Evolutionary conservation across 2,888 invertebrate species (phyloP), one percentile per base, ranked within the genome.

Genomic region (Barypeithes pellucidus): DNA sequence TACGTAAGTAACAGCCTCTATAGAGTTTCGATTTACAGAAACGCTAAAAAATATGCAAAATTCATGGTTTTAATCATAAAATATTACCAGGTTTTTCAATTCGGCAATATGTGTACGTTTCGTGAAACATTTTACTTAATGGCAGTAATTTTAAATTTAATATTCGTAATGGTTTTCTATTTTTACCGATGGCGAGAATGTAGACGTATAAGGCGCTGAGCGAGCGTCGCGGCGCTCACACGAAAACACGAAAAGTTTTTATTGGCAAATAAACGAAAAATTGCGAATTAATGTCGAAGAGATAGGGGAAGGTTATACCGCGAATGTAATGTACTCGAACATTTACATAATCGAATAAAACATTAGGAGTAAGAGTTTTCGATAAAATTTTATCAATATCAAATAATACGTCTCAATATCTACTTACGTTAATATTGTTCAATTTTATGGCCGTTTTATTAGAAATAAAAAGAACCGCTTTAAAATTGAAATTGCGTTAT

Each of bases 291-390:
- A 75, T 67, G 68, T 54, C 41, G 29, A 22, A 66, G 39, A 69
- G 70, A 73, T 73, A 73, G 66, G 68, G 66, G 62, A 39, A 57
- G 61, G 63, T 57, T 57, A 66, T 50, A 33, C 29, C 22, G 62
- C 68, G 45, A 73, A 73, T 66, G 69, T 62, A 71, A 67, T 74
- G 75, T 47, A 72, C 59, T 60, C 57, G 18, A 33, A 36, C 71
- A 70, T 74, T 71, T 70, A 63, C 71, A 70, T 75, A 75, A 75
- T 75, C 73, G 73, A 73, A 70, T 67, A 70, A 63, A 75, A 73
- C 75, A 75, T 75, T 75, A 75, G 73, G 60, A 43, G 60, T 52
- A 67, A 60, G 69, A 67, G 67, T 43, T 59, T 68, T 39, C 71
- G 65, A 71, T 71, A 71, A 71, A 65, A 65, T 65, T 57, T 65